phyloP scores from a whole-genome alignment of 2,797 vertebrate species.

The Anguilla marmorata region DNA sequence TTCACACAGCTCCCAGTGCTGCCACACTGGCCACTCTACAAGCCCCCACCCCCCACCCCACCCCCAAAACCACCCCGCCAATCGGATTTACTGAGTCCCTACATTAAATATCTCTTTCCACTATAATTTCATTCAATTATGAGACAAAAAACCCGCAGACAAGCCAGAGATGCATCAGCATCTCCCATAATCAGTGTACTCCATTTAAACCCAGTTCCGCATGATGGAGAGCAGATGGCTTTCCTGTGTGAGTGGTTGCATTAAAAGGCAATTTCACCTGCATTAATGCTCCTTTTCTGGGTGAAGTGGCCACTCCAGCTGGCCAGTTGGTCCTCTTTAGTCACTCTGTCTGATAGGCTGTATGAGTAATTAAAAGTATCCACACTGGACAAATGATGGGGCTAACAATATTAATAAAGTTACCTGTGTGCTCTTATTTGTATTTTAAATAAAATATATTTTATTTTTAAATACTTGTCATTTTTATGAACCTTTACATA shows the following conservation, averaged over 20 bases:
- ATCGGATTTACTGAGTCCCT: not conserved
- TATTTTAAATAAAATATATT: not conserved
- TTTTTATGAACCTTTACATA: not conserved
- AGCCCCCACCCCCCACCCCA: not conserved
- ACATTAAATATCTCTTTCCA: conserved; percentile 11
- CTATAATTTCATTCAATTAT: conserved; percentile 19
- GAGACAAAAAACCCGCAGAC: not conserved
- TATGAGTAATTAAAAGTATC: not conserved
- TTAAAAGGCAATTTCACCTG: conserved; percentile 6
- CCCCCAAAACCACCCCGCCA: not conserved
- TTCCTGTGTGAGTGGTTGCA: not conserved
- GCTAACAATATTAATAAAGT: not conserved
- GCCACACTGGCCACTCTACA: not conserved
- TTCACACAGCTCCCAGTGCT: not conserved
- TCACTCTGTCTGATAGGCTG: not conserved
- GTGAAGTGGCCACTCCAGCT: not conserved
- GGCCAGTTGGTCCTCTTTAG: not conserved
- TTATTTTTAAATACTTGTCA: not conserved
- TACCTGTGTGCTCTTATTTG: not conserved
- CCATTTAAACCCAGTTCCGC: not conserved
- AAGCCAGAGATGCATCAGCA: not conserved
- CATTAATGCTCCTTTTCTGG: not conserved
- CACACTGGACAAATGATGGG: not conserved
- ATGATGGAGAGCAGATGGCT: conserved; percentile 7
- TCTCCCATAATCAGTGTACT: conserved; percentile 3